A percentile compares a stretch with the other conserved stretches of the same genome.
Evolutionary conservation across 1,140 invertebrate species (phyloP).

Genomic region (Drosophila setifemur): DNA sequence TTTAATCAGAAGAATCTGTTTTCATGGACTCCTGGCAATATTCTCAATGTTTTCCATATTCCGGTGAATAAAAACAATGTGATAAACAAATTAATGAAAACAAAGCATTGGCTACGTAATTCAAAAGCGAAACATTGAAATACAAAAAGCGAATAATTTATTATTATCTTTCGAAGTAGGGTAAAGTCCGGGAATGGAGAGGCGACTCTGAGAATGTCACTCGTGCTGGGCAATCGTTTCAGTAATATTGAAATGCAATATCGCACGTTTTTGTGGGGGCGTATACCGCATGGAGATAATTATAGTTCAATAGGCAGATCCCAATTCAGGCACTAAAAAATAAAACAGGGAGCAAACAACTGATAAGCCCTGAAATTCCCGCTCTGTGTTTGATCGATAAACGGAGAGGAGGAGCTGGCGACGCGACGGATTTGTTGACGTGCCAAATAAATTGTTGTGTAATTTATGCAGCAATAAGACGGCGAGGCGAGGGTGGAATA

Average conservation of each 20-base stretch:
- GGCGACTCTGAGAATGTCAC: neutral
- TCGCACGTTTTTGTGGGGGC: constrained; percentile 24
- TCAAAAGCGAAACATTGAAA: constrained; percentile 3
- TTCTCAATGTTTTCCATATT: neutral
- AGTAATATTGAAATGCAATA: constrained; percentile 1
- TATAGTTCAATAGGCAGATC: constrained; percentile 20
- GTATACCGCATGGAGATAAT: constrained; percentile 31
- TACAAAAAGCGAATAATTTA: constrained; percentile 1
- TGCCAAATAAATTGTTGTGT: constrained; percentile 48
- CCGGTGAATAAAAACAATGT: too few relatives aligned
- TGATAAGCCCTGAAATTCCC: constrained; percentile 23
- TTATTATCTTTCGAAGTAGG: constrained; percentile 19
- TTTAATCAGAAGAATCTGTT: too few relatives aligned
- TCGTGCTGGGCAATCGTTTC: constrained; percentile 4
- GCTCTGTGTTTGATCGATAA: constrained; percentile 74
- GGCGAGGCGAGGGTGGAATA: constrained; percentile 2
- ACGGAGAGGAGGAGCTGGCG: constrained; percentile 1
- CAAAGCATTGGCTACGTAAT: neutral
- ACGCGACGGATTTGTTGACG: constrained; percentile 32
- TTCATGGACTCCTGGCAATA: too few relatives aligned
- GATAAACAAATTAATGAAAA: neutral
- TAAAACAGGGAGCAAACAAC: constrained; percentile 29
- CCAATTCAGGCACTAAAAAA: constrained; percentile 18
- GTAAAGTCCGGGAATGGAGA: constrained; percentile 20
- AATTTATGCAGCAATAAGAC: constrained; percentile 58